Evolutionary conservation across 2,888 invertebrate species (phyloP), one percentile per base, ranked within the genome.

Genomic region (Chrysolina haemoptera): DNA sequence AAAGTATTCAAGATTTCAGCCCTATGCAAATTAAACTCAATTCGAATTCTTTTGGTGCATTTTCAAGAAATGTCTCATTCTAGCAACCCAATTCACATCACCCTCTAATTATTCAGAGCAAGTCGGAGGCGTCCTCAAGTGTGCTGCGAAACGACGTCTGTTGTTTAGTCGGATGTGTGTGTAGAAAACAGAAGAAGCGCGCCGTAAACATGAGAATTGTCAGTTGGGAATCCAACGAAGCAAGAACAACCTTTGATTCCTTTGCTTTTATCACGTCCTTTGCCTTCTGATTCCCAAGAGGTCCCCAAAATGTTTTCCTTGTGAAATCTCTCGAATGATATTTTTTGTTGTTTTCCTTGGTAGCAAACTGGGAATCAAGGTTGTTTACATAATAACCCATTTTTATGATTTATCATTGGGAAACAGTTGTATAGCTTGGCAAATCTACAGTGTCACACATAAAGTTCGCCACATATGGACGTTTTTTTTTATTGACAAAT

Each of bases 201-300:
- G 79, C 77, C 80, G 81, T 78, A 83, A 82, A 84, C 82, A 84
- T 83, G 83, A 81, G 83, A 82, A 83, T 78, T 81, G 82, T 74
- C 85, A 85, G 84, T 81, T 84, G 84, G 69, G 74, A 75, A 82
- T 77, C 72, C 83, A 84, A 81, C 84, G 84, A 83, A 83, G 83
- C 84, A 83, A 78, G 78, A 81, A 72, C 76, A 83, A 81, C 83
- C 84, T 85, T 84, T 84, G 84, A 84, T 84, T 83, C 83, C 83
- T 83, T 83, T 83, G 82, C 83, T 84, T 82, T 84, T 81, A 80
- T 83, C 82, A 80, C 78, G 77, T 82, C 82, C 84, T 84, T 82
- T 82, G 81, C 81, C 76, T 76, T 78, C 76, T 74, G 63, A 71
- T 43, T 59, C 43, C 59, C 65, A 76, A 77, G 80, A 9, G 77